phyloP scores from a whole-genome alignment of 2,888 invertebrate genomes.

The Tenodera sinensis region DNA sequence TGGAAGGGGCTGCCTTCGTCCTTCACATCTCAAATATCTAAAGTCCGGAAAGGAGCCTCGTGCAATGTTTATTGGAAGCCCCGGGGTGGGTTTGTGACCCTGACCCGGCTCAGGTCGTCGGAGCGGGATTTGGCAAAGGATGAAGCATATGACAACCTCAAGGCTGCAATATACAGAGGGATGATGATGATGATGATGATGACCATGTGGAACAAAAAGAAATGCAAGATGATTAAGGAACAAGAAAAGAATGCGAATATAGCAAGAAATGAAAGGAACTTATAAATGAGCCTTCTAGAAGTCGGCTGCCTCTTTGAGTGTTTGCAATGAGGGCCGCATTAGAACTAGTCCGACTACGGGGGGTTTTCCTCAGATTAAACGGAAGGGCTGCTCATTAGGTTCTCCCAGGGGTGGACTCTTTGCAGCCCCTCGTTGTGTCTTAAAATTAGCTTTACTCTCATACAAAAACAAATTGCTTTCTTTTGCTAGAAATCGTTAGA shows the following conservation, averaged over 20 bases:
- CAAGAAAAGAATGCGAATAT: conserved; percentile 4
- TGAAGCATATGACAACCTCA: conserved; percentile 14
- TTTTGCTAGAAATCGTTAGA: too few species aligned
- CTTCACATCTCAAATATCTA: conserved; percentile 5
- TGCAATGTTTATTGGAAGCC: background rate
- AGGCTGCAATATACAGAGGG: conserved; percentile 6
- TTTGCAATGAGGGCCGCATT: too few species aligned
- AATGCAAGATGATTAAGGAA: background rate
- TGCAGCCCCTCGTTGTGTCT: too few species aligned
- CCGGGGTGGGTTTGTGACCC: background rate
- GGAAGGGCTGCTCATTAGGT: too few species aligned
- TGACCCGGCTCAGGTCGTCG: background rate
- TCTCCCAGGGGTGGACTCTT: too few species aligned
- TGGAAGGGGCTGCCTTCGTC: background rate
- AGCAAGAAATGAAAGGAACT: background rate
- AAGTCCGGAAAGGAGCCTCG: background rate
- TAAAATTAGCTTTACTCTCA: too few species aligned
- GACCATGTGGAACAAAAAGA: background rate
- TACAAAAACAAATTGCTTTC: too few species aligned
- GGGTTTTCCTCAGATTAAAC: too few species aligned
- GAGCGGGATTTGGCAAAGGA: background rate
- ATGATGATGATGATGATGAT: background rate
- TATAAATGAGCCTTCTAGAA: background rate
- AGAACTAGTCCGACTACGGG: too few species aligned
- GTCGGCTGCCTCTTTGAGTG: background rate